phyloP scores from a whole-genome alignment of 1,140 invertebrate genomes.

The Lordiphosa clarofinis region DNA sequence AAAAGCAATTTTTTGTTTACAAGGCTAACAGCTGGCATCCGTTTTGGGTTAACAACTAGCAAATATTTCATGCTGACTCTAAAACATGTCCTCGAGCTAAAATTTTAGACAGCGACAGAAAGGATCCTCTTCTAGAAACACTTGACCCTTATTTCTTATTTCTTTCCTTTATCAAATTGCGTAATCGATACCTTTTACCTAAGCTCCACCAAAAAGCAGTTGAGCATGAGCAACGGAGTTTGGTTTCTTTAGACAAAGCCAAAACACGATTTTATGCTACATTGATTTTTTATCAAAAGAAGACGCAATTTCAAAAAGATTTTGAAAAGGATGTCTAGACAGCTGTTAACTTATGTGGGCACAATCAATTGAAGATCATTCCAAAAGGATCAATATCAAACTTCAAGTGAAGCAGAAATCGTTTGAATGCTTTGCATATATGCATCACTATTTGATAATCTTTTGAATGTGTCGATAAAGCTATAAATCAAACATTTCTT shows the following conservation, averaged over 20 bases:
- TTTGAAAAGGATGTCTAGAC: conserved; percentile 42
- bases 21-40: background rate
- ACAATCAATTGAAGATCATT: conserved; percentile 41
- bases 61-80: too few relatives aligned
- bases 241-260: conserved; percentile 3
- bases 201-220: conserved; percentile 15
- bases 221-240: background rate
- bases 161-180: conserved; percentile 32
- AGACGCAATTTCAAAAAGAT: conserved; percentile 15
- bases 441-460: too few relatives aligned
- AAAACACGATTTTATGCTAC: conserved; percentile 57
- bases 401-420: conserved; percentile 20
- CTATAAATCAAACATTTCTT: too few relatives aligned
- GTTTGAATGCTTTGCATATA: background rate
- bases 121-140: conserved; percentile 28
- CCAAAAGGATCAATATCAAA: conserved; percentile 38
- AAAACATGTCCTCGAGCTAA: background rate
- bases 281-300: conserved; percentile 44
- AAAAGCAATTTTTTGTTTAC: background rate
- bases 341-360: conserved; percentile 50
- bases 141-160: conserved; percentile 58
- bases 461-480: too few relatives aligned
- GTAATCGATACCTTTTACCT: conserved; percentile 51
- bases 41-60: background rate
- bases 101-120: background rate